Evolutionary conservation across 35 echinoderm and acorn worm species (phyloP), one percentile per base, ranked within the genome.

Genomic region (Strongylocentrotus purpuratus): DNA sequence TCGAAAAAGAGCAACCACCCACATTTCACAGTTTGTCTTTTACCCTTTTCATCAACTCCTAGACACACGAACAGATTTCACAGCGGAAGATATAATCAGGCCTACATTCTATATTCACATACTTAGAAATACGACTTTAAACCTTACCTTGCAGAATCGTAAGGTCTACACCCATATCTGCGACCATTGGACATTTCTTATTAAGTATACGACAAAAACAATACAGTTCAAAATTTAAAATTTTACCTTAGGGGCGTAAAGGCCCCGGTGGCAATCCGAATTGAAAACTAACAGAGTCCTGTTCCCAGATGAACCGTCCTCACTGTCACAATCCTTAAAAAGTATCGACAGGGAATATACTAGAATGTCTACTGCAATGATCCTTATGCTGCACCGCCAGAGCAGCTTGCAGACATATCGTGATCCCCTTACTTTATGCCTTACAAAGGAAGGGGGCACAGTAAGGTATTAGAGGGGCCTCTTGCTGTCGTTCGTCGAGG

Each of bases 361-460:
- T 28, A 28, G 20, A 78, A 78, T 28, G 65, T 78, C 65, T 78
- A n/a, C 65, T 78, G 65, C 65, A 78, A 78, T 78, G 65, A 78
- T 78, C 65, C 65, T n/a, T 78, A 78, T n/a, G 20, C 65, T 78
- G 18, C 28, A 78, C 20, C 65, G 20, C 22, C 20, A 22, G 65
- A 78, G 22, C 7, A 78, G 65, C 7, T 28, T 25, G 65, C 65
- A 78, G 65, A 78, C 65, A 22, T 78, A 78, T 18, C 7, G 52
- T 78, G 65, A 78, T 78, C 65, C 65, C 65, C 18, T 78, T 78
- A 78, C 65, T 78, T 78, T 78, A 18, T 78, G 65, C 65, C 65
- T 78, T 78, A 78, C 65, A 78, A 78, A 78, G 65, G 65, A 70
- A 78, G 65, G 65, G 65, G 65, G 65, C 65, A 78, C 65, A 18